A percentile compares a stretch with the other conserved stretches of the same genome.
Conservation (phyloP, 2,113 vertebrate genomes). For the Gopherus flavomarginatus region DNA sequence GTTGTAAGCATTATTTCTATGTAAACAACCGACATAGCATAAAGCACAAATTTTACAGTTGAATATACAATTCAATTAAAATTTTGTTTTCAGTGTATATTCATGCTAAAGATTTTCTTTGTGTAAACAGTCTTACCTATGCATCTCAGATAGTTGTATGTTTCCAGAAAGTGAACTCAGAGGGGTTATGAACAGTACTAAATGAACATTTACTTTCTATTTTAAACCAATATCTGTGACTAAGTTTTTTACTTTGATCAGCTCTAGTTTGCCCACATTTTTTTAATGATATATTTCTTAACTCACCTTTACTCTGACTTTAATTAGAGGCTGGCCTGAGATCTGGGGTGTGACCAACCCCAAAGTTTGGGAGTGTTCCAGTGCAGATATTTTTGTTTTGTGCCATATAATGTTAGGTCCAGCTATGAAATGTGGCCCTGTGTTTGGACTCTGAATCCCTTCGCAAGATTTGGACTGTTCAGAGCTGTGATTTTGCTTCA, state of each 20-base stretch:
- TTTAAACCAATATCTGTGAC: neutral
- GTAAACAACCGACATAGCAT: neutral
- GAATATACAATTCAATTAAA: neutral
- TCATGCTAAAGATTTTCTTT: neutral
- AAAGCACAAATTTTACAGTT: neutral
- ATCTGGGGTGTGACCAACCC: rapidly evolving
- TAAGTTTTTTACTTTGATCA: neutral
- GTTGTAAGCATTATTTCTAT: neutral
- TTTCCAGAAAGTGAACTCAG: neutral
- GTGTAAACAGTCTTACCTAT: too few species aligned
- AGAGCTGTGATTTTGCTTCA: rapidly evolving
- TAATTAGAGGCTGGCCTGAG: neutral
- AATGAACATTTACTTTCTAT: neutral
- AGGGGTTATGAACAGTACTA: neutral
- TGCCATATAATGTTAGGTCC: rapidly evolving
- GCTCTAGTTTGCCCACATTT: neutral
- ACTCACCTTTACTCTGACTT: neutral
- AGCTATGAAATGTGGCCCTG: neutral
- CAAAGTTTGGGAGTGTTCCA: rapidly evolving
- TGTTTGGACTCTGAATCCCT: neutral
- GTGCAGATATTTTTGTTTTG: neutral
- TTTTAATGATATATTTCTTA: neutral
- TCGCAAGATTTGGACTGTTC: neutral
- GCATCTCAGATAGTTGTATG: neutral
- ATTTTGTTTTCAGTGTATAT: neutral